These are phyloP conservation scores for Drosophila ercepeae DNA, from an alignment of 1,140 invertebrate genomes.

Conservation along the genomic window DNA sequence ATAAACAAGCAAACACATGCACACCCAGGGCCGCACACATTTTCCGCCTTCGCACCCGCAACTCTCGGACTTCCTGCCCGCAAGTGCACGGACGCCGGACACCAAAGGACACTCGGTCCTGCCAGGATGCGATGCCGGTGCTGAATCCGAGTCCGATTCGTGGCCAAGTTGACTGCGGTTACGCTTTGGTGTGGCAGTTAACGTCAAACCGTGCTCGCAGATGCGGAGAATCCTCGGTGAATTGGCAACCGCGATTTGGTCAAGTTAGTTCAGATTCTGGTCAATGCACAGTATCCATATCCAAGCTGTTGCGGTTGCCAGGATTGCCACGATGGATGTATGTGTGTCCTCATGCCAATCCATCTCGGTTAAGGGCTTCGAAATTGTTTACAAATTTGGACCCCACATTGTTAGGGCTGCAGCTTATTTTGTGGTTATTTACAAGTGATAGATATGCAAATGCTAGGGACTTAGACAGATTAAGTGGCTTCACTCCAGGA, in stretches of 20 bases:
- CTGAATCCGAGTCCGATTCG: slow-evolving; percentile 18
- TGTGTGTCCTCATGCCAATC: neutral
- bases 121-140: slow-evolving; percentile 4
- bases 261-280: slow-evolving; percentile 67
- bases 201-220: slow-evolving; percentile 50
- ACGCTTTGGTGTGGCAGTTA: slow-evolving; percentile 62
- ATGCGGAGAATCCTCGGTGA: slow-evolving; percentile 41
- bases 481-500: slow-evolving; percentile 28
- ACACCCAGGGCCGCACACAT: slow-evolving; percentile 8
- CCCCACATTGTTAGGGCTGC: slow-evolving; percentile 39
- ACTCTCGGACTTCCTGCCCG: slow-evolving; percentile 48
- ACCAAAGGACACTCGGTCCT: slow-evolving; percentile 40
- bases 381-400: slow-evolving; percentile 34
- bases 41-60: slow-evolving; percentile 3
- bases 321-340: neutral
- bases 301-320: slow-evolving; percentile 4
- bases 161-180: slow-evolving; percentile 70
- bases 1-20: slow-evolving; percentile 67
- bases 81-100: slow-evolving; percentile 18
- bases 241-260: slow-evolving; percentile 62
- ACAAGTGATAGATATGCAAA: slow-evolving; percentile 35
- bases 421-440: slow-evolving; percentile 37
- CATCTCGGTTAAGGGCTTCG: slow-evolving; percentile 1
- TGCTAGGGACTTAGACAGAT: slow-evolving; percentile 21
- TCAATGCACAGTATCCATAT: slow-evolving; percentile 17